Percentiles rank a stretch among this genome's conserved stretches.
Conservation (phyloP, 30 jellyfish, hydroid and myxozoan species). For the Sanderia malayensis region DNA sequence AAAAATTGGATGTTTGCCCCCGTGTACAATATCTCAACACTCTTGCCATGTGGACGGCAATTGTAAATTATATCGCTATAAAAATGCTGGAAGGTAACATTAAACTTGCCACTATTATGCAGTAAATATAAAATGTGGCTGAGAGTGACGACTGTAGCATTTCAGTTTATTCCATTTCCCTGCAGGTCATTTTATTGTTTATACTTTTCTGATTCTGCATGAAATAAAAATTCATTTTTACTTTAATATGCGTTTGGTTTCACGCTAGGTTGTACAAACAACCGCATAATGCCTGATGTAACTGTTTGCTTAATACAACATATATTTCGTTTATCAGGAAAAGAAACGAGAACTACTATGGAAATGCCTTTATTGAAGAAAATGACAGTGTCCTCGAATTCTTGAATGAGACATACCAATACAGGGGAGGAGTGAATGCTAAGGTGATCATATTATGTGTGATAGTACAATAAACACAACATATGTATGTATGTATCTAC, state of each 20-base stretch:
- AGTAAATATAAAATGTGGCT: background rate
- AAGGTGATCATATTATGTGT: background rate
- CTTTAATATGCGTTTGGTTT: background rate
- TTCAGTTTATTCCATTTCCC: background rate
- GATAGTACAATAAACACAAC: background rate
- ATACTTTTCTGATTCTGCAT: background rate
- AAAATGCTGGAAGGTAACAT: background rate
- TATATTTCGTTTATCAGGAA: background rate
- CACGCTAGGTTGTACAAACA: background rate
- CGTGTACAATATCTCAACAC: background rate
- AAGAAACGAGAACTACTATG: background rate
- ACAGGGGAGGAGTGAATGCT: slow-evolving; percentile 3
- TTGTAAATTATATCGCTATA: background rate
- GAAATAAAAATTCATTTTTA: background rate
- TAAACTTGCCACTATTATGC: background rate
- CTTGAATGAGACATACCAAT: background rate
- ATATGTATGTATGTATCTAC: background rate
- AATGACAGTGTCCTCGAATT: slow-evolving; percentile 1
- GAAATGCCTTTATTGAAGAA: background rate
- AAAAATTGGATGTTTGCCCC: background rate
- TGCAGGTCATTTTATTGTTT: background rate
- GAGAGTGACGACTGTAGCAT: background rate
- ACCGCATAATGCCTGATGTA: background rate
- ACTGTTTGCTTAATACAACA: background rate
- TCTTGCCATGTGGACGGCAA: background rate